Percentiles rank a stretch among this genome's conserved stretches.
Evolutionary conservation across 2,888 invertebrate species (phyloP).

Genomic region (Parasteatoda lunata): DNA sequence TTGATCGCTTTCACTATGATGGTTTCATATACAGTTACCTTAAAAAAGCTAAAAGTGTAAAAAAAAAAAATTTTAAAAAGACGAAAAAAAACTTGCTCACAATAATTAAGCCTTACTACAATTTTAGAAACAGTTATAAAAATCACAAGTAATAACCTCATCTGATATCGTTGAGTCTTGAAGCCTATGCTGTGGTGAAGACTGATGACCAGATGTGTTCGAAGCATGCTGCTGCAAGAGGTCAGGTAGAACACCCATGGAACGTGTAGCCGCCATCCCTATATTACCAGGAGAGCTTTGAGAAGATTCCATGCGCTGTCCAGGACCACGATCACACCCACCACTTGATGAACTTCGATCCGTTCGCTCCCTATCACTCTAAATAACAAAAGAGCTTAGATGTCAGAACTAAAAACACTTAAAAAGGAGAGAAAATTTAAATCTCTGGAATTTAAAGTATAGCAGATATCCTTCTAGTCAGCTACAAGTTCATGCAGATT

Average conservation of each 20-base stretch:
- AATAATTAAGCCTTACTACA: too few relatives aligned
- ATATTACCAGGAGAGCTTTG: conserved; percentile 74
- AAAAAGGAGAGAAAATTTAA: background rate
- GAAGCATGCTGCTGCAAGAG: conserved; percentile 83
- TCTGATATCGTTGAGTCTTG: conserved; percentile 95
- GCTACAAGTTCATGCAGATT: too few relatives aligned
- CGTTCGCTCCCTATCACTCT: conserved; percentile 54
- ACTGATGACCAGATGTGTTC: conserved; percentile 75
- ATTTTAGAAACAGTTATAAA: too few relatives aligned
- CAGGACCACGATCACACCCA: conserved; percentile 43
- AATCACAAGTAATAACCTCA: conserved; percentile 83
- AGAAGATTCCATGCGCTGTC: conserved; percentile 77
- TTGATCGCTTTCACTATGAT: too few relatives aligned
- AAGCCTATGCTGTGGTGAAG: conserved; percentile 82
- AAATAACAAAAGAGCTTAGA: background rate
- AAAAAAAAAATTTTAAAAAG: too few relatives aligned
- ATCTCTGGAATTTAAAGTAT: background rate
- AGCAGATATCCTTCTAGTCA: too few relatives aligned
- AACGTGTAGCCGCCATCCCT: conserved; percentile 80
- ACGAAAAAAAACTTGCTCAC: too few relatives aligned
- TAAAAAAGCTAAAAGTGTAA: too few relatives aligned
- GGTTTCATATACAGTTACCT: too few relatives aligned
- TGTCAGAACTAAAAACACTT: background rate
- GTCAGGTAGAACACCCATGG: conserved; percentile 95
- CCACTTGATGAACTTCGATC: conserved; percentile 47